phyloP scores from a whole-genome alignment of 2,797 vertebrate genomes.

The Sebastiscus tertius region DNA sequence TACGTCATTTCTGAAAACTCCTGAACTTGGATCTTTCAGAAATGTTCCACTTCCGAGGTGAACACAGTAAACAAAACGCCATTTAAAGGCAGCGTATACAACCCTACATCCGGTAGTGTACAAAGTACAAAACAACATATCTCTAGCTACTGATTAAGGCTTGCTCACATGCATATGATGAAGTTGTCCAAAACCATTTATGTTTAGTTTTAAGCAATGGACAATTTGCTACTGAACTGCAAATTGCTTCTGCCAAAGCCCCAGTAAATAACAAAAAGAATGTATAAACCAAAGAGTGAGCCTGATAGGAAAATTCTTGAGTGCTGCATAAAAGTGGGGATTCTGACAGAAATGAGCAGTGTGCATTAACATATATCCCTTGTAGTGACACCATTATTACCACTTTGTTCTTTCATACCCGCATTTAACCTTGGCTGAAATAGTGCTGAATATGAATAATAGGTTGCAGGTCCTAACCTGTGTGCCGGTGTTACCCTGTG shows the following conservation, averaged over 20 bases:
- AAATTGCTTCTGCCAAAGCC: conserved; percentile 44
- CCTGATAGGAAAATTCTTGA: conserved; percentile 24
- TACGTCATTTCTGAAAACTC: not conserved
- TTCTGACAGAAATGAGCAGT: conserved; percentile 45
- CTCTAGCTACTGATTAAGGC: not conserved
- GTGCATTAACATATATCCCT: conserved; percentile 62
- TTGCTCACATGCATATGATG: conserved; percentile 7
- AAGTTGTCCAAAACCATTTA: conserved; percentile 22
- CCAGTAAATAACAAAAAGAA: conserved; percentile 28
- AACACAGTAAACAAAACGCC: not conserved
- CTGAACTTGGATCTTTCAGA: too few relatives aligned
- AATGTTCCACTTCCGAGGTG: too few relatives aligned
- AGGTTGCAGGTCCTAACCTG: conserved; percentile 60
- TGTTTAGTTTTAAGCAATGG: conserved; percentile 7
- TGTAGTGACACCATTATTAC: conserved; percentile 59
- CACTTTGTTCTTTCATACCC: conserved; percentile 49
- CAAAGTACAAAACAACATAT: not conserved
- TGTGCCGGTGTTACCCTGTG: conserved; percentile 29
- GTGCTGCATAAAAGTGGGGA: conserved; percentile 23
- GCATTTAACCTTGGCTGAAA: conserved; percentile 72
- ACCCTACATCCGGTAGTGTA: not conserved
- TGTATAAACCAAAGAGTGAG: conserved; percentile 26
- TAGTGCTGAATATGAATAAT: conserved; percentile 65
- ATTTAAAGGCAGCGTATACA: not conserved
- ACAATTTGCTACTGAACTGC: conserved; percentile 23